These are phyloP conservation scores for Lutjanus argentimaculatus DNA, from an alignment of 2,797 vertebrate species.

Conservation along the genomic window DNA sequence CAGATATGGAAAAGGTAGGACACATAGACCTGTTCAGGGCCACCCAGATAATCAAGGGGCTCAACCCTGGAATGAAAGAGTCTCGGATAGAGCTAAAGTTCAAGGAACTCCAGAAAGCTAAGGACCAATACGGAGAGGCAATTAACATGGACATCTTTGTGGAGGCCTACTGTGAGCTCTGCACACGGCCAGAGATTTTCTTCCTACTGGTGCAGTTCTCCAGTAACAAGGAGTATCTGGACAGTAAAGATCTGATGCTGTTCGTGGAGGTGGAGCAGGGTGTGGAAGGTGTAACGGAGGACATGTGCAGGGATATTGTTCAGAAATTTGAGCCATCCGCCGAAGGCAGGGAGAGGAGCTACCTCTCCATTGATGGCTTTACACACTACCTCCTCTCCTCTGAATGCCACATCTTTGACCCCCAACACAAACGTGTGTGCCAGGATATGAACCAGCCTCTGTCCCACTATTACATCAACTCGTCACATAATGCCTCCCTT, in stretches of 20 bases:
- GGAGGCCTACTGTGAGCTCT: constrained; percentile 93
- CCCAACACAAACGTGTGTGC: constrained; percentile 93
- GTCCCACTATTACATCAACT: constrained; percentile 96
- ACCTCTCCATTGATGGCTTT: constrained; percentile 93
- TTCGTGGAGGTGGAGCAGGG: constrained; percentile 95
- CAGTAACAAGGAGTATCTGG: constrained; percentile 95
- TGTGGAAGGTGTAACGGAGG: constrained; percentile 91
- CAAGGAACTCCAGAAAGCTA: constrained; percentile 93
- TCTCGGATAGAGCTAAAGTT: constrained; percentile 93
- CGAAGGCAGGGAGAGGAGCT: constrained; percentile 90
- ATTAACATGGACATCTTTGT: constrained; percentile 91
- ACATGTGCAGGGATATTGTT: constrained; percentile 91
- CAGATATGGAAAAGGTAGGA: constrained; percentile 89
- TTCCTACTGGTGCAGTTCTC: constrained; percentile 95
- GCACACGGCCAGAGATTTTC: constrained; percentile 94
- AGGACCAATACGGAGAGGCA: constrained; percentile 86
- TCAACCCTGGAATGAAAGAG: constrained; percentile 94
- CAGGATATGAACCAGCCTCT: constrained; percentile 95
- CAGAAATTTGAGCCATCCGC: constrained; percentile 92
- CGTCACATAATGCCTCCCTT: constrained; percentile 92
- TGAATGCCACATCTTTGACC: constrained; percentile 96
- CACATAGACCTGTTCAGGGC: constrained; percentile 90
- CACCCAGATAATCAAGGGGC: constrained; percentile 92
- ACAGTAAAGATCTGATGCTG: constrained; percentile 92
- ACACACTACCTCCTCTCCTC: constrained; percentile 95